These are phyloP conservation scores for Dendroctonus valens DNA, from an alignment of 1,140 invertebrate genomes.

Conservation along the genomic window DNA sequence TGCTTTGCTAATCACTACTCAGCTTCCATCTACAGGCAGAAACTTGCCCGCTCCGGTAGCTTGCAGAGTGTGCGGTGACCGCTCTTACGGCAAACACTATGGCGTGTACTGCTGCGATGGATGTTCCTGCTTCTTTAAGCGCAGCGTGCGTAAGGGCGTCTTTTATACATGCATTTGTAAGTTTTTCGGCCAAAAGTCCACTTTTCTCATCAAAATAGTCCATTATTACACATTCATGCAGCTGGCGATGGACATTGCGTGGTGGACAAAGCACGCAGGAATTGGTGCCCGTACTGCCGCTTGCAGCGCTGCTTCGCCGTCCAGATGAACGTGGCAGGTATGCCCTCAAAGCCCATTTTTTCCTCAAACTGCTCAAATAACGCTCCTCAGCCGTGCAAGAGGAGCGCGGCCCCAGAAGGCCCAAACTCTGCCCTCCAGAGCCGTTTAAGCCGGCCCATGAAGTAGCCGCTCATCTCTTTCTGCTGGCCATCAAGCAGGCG, in stretches of 20 bases:
- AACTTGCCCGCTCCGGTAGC: constrained; percentile 65
- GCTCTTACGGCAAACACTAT: constrained; percentile 85
- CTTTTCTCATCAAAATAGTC: not conserved
- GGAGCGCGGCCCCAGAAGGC: constrained; percentile 70
- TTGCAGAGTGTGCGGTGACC: constrained; percentile 81
- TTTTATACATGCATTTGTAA: constrained; percentile 76
- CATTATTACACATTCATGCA: constrained; percentile 46
- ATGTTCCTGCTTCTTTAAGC: constrained; percentile 87
- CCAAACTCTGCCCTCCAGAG: constrained; percentile 41
- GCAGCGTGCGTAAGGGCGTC: constrained; percentile 68
- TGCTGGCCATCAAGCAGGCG: constrained; percentile 53
- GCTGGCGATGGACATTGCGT: constrained; percentile 73
- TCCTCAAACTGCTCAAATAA: not conserved
- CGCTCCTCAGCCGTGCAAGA: constrained; percentile 70
- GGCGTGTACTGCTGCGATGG: constrained; percentile 85
- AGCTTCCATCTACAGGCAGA: constrained; percentile 55
- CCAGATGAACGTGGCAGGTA: constrained; percentile 77
- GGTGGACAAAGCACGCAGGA: constrained; percentile 78
- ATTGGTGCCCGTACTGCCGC: constrained; percentile 86
- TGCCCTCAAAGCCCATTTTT: constrained; percentile 20
- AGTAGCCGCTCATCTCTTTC: constrained; percentile 56
- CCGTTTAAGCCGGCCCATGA: constrained; percentile 38
- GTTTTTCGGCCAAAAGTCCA: constrained; percentile 21
- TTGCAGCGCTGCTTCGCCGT: constrained; percentile 76
- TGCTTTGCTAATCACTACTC: not conserved